Evolutionary conservation across 2,888 invertebrate species (phyloP).

Genomic region (Pristionchus arcanus): DNA sequence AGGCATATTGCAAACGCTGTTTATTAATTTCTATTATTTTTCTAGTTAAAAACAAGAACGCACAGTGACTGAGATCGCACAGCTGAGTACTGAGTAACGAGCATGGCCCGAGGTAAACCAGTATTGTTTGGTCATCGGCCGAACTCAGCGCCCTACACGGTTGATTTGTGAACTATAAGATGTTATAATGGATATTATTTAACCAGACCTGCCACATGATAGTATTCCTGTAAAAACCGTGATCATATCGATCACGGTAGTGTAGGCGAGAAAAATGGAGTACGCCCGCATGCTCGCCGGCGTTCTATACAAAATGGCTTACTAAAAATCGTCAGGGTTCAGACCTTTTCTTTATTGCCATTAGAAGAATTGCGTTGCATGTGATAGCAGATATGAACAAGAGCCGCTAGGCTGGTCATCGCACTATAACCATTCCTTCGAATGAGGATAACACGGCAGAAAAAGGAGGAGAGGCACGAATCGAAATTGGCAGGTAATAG

Average conservation of each 20-base stretch:
- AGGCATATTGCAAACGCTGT: neutral
- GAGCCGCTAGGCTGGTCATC: neutral
- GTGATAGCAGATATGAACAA: neutral
- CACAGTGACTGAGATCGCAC: neutral
- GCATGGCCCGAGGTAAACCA: neutral
- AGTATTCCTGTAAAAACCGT: neutral
- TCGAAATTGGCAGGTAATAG: too few relatives aligned
- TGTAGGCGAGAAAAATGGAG: neutral
- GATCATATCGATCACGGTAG: neutral
- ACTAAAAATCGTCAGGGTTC: neutral
- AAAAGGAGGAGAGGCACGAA: too few relatives aligned
- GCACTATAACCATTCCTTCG: neutral
- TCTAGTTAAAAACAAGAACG: neutral
- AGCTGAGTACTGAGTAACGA: neutral
- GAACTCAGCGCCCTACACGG: neutral
- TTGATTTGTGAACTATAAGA: neutral
- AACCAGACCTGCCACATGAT: neutral
- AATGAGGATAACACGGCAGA: too few relatives aligned
- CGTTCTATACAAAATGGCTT: neutral
- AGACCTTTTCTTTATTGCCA: neutral
- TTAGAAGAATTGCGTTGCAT: neutral
- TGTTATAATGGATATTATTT: neutral
- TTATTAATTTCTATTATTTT: neutral
- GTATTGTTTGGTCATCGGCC: neutral
- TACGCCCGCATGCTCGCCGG: neutral